Conservation (phyloP, 2,113 vertebrate genomes). For the Barbus barbus region DNA sequence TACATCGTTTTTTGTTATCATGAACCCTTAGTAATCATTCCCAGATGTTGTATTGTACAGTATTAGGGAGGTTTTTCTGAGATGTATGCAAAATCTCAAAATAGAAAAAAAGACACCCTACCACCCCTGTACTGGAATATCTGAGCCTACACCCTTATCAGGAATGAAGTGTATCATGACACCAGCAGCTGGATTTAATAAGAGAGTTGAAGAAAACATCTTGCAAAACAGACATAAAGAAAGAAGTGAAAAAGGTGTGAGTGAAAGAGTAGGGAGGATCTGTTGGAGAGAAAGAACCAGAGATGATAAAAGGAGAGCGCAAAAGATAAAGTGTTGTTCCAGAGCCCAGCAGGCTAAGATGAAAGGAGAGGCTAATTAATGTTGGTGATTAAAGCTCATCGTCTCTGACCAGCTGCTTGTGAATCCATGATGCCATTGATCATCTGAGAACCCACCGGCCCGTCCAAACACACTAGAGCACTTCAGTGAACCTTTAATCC, state of each 20-base stretch:
- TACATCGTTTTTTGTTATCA: constrained; percentile 17
- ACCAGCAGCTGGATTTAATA: constrained; percentile 21
- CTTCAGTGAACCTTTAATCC: constrained; percentile 22
- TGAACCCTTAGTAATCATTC: background rate
- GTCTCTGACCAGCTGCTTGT: constrained; percentile 29
- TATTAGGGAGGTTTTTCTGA: constrained; percentile 2
- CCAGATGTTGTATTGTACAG: constrained; percentile 1
- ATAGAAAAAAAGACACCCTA: constrained; percentile 29
- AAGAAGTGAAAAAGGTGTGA: background rate
- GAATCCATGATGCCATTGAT: constrained; percentile 40
- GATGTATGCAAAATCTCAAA: constrained; percentile 1
- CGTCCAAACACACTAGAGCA: constrained; percentile 4
- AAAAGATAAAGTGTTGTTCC: background rate
- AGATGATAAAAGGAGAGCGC: background rate
- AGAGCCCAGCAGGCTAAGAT: constrained; percentile 14
- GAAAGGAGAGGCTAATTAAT: constrained; percentile 51
- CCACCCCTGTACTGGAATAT: constrained; percentile 15
- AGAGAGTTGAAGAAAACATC: background rate
- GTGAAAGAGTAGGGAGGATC: background rate
- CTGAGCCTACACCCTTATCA: constrained; percentile 47
- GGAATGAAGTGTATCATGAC: constrained; percentile 43
- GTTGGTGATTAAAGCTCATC: constrained; percentile 53
- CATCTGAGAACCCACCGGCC: constrained; percentile 21
- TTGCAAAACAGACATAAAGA: background rate
- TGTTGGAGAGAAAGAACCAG: background rate